Conservation (phyloP, 2,113 vertebrate species). For the Cavia porcellus region DNA sequence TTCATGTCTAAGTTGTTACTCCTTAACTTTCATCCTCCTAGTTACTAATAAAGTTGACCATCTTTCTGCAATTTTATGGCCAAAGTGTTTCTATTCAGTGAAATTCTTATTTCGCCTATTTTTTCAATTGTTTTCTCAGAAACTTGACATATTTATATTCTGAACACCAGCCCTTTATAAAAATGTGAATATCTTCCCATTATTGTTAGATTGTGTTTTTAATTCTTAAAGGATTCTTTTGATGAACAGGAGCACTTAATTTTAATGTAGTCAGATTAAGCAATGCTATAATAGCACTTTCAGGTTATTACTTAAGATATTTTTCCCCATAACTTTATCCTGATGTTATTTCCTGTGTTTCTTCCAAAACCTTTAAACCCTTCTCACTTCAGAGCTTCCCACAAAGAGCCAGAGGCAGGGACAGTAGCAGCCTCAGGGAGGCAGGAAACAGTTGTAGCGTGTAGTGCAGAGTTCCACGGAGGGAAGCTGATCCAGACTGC, state of each 20-base stretch:
- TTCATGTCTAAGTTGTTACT: not conserved
- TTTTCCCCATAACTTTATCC: not conserved
- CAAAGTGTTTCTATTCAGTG: not conserved
- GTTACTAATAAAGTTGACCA: not conserved
- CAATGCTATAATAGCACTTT: not conserved
- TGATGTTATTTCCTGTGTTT: not conserved
- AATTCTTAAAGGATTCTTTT: constrained; percentile 8
- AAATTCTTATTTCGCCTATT: not conserved
- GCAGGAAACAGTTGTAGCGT: not conserved
- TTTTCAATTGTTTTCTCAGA: not conserved
- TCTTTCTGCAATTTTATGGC: not conserved
- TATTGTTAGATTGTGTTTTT: not conserved
- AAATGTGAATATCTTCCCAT: not conserved
- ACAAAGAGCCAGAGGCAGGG: not conserved
- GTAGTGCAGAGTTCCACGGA: not conserved
- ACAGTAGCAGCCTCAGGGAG: not conserved
- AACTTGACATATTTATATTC: not conserved
- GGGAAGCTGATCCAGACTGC: not conserved
- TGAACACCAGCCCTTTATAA: not conserved
- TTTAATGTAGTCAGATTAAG: constrained; percentile 15
- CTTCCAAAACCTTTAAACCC: not conserved
- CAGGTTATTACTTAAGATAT: not conserved
- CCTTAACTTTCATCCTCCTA: not conserved
- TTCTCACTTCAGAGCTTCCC: not conserved
- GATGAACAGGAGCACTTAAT: not conserved